Percentiles rank a stretch among this genome's conserved stretches.
Evolutionary conservation across 1,140 invertebrate species (phyloP).

Genomic region (Zophobas morio): DNA sequence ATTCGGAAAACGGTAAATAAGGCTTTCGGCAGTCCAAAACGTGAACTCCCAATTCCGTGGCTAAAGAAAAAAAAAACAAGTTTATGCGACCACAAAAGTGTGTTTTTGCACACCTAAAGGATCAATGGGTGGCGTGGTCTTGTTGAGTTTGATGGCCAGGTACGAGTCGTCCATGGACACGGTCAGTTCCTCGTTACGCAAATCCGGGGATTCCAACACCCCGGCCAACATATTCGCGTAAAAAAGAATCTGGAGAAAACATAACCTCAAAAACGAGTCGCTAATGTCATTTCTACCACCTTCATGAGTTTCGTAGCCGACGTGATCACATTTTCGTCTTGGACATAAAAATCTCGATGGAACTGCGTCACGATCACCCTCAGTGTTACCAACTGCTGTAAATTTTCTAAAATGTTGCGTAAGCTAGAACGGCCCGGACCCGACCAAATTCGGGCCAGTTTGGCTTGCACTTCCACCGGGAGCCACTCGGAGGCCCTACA

Average conservation of each 20-base stretch:
- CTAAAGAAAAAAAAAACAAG: slow-evolving; percentile 57
- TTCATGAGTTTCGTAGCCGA: slow-evolving; percentile 89
- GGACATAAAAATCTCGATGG: slow-evolving; percentile 81
- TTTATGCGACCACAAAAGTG: background rate
- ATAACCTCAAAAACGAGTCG: slow-evolving; percentile 21
- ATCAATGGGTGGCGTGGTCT: slow-evolving; percentile 58
- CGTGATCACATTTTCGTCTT: slow-evolving; percentile 87
- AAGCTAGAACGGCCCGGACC: slow-evolving; percentile 79
- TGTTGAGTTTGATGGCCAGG: slow-evolving; percentile 57
- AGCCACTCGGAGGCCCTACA: slow-evolving; percentile 84
- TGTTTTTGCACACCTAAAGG: slow-evolving; percentile 44
- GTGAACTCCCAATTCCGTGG: slow-evolving; percentile 78
- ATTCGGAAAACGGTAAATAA: slow-evolving; percentile 88
- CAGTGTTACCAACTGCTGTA: slow-evolving; percentile 91
- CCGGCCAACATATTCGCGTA: slow-evolving; percentile 92
- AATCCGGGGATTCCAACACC: slow-evolving; percentile 77
- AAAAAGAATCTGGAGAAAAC: slow-evolving; percentile 82
- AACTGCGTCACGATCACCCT: slow-evolving; percentile 84
- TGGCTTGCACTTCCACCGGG: slow-evolving; percentile 83
- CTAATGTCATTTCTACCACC: slow-evolving; percentile 64
- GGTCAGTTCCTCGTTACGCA: slow-evolving; percentile 70
- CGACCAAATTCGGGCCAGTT: slow-evolving; percentile 85
- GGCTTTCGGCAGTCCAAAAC: slow-evolving; percentile 87
- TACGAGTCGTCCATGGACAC: slow-evolving; percentile 61
- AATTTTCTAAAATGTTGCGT: slow-evolving; percentile 80